Percentiles rank a stretch among this genome's conserved stretches.
These are phyloP conservation scores for Enteromius unitaeniatus DNA, from an alignment of 2,797 vertebrate species.

Conservation along the genomic window DNA sequence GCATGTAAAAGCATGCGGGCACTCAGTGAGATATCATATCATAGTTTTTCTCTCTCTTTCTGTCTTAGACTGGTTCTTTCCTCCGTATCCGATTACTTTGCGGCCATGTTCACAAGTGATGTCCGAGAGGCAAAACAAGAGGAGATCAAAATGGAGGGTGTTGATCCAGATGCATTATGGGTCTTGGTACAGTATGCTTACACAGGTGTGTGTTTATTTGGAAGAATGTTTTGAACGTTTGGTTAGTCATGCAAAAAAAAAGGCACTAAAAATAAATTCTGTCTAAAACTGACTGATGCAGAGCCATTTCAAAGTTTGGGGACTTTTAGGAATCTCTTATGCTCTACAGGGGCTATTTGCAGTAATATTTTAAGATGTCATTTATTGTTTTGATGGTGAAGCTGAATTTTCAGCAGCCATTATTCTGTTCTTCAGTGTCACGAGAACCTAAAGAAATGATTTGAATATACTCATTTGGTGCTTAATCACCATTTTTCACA, in stretches of 20 bases:
- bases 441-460: neutral
- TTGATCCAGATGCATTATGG: conserved; percentile 95
- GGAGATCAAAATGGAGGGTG: conserved; percentile 97
- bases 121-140: conserved; percentile 96
- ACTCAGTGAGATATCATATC: neutral
- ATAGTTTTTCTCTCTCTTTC: conserved; percentile 15
- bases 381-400: neutral
- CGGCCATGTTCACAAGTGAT: conserved; percentile 98
- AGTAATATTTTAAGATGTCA: neutral
- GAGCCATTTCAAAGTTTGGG: neutral
- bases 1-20: neutral
- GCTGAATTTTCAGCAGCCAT: neutral
- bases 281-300: neutral
- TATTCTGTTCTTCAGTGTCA: neutral
- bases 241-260: neutral
- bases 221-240: neutral
- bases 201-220: conserved; percentile 82
- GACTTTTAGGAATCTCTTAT: neutral
- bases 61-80: conserved; percentile 89
- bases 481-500: neutral
- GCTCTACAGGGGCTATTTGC: neutral
- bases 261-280: neutral
- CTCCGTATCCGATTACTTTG: conserved; percentile 98
- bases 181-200: conserved; percentile 97
- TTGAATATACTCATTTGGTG: neutral